phyloP scores from a whole-genome alignment of 1,140 invertebrate species.

The Pogonomyrmex barbatus region DNA sequence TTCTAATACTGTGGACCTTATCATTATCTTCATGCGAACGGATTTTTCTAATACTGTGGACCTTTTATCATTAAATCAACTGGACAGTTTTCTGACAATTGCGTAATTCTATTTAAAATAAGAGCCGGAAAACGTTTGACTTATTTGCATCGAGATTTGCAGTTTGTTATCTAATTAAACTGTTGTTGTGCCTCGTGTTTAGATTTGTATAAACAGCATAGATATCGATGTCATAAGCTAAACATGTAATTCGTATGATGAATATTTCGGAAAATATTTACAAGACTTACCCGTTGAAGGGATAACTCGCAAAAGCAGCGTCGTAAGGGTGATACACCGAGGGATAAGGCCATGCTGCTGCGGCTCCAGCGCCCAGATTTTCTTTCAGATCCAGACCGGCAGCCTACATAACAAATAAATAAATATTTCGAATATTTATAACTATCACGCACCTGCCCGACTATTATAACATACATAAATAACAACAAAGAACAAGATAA shows the following conservation, averaged over 20 bases:
- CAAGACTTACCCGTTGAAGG: slow-evolving; percentile 95
- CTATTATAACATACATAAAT: neutral
- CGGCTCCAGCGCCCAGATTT: slow-evolving; percentile 92
- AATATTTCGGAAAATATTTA: slow-evolving; percentile 2
- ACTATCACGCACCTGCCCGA: neutral
- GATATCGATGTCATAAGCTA: neutral
- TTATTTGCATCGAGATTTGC: neutral
- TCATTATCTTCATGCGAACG: neutral
- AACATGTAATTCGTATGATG: neutral
- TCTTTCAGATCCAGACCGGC: slow-evolving; percentile 94
- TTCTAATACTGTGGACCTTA: slow-evolving; percentile 1
- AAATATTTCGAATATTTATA: neutral
- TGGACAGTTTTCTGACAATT: neutral
- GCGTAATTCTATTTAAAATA: neutral
- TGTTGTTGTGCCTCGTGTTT: neutral
- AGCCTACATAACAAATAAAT: slow-evolving; percentile 84
- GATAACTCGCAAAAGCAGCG: slow-evolving; percentile 94
- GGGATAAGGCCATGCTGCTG: slow-evolving; percentile 93
- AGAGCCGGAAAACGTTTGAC: neutral
- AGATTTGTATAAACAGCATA: neutral
- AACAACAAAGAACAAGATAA: neutral
- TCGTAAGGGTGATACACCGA: slow-evolving; percentile 96
- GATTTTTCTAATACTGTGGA: slow-evolving; percentile 1
- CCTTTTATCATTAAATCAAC: neutral
- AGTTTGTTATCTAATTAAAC: slow-evolving; percentile 29